A percentile compares a stretch with the other conserved stretches of the same genome.
Conservation (phyloP, 2,888 invertebrate genomes). For the Pachydiplax longipennis region DNA sequence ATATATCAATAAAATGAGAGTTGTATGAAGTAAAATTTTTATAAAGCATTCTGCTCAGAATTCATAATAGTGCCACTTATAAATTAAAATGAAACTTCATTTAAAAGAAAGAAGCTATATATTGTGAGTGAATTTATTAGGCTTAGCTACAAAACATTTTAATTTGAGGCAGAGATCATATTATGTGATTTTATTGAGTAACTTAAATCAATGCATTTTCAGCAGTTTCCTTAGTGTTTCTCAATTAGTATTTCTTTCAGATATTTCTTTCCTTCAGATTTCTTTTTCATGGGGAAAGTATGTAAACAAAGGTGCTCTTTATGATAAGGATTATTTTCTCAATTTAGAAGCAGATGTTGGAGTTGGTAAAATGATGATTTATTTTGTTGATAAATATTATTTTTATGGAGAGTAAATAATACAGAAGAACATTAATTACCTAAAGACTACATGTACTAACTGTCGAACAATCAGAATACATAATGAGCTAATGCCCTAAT, state of each 20-base stretch:
- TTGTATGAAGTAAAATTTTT: background rate
- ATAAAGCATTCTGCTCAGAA: background rate
- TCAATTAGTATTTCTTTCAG: constrained; percentile 19
- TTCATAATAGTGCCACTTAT: background rate
- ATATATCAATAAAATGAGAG: constrained; percentile 35
- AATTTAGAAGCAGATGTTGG: background rate
- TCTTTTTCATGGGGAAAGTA: background rate
- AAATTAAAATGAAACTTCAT: background rate
- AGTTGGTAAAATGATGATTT: background rate
- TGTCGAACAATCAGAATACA: too few relatives aligned
- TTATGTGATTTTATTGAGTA: background rate
- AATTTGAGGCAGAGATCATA: background rate
- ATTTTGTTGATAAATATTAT: background rate
- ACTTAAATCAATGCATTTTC: background rate
- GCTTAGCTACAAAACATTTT: background rate
- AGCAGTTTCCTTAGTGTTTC: background rate
- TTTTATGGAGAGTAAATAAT: background rate
- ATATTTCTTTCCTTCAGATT: background rate
- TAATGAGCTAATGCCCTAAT: too few relatives aligned
- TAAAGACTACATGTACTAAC: too few relatives aligned
- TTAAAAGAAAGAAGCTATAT: background rate
- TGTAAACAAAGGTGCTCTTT: background rate
- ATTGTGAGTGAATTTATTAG: constrained; percentile 1
- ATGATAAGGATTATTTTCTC: background rate
- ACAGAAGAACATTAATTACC: too few relatives aligned